Evolutionary conservation across 2,888 invertebrate genomes (phyloP).

Genomic region (Dolomedes plantarius): DNA sequence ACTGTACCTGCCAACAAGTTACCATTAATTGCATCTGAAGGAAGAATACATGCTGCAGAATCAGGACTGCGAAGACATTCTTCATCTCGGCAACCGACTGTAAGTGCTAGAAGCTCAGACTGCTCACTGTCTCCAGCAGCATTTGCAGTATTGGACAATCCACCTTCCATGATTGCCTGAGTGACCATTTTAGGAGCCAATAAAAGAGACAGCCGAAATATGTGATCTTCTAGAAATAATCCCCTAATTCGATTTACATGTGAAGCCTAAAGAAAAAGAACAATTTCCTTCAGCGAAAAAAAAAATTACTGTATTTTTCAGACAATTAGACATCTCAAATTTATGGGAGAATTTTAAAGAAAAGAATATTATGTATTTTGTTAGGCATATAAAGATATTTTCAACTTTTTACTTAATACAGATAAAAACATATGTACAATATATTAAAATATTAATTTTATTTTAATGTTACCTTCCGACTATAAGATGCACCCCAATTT

Average conservation of each 20-base stretch:
- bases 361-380: no score
- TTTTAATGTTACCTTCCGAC: no score
- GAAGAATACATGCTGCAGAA: conserved; percentile 50
- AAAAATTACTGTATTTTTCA: no score
- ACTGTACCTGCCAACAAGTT: conserved; percentile 55
- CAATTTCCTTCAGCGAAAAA: no score
- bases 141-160: conserved; percentile 58
- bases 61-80: conserved; percentile 64
- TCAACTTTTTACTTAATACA: no score
- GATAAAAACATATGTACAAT: no score
- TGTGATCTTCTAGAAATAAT: conserved; percentile 69
- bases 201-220: conserved; percentile 65
- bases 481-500: no score
- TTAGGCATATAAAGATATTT: no score
- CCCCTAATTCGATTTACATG: conserved; percentile 65
- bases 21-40: conserved; percentile 36
- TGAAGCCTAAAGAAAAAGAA: conserved; percentile 45
- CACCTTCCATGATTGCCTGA: conserved; percentile 70
- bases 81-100: conserved; percentile 49
- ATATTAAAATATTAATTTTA: no score
- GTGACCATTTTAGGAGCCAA: conserved; percentile 71
- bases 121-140: conserved; percentile 62
- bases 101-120: conserved; percentile 63
- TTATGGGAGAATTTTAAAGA: no score
- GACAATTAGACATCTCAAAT: no score